Conservation (phyloP, 1,140 invertebrate species). For the Spodoptera litura region DNA sequence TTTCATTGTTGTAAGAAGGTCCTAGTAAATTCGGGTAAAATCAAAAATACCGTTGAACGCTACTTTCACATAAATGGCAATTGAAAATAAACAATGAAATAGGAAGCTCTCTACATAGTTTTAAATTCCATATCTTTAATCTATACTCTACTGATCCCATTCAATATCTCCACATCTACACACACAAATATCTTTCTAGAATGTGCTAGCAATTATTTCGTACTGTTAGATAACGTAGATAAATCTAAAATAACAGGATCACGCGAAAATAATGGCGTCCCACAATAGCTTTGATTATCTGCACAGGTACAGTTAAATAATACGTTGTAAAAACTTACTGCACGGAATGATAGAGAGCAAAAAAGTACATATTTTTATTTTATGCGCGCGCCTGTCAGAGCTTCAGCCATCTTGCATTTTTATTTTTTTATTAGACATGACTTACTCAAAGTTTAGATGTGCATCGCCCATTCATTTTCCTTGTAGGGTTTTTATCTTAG, state of each 20-base stretch:
- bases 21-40: background rate
- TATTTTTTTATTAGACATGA: slow-evolving; percentile 20
- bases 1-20: background rate
- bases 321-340: slow-evolving; percentile 29
- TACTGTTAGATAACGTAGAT: slow-evolving; percentile 44
- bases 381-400: background rate
- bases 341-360: background rate
- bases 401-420: slow-evolving; percentile 27
- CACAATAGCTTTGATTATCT: slow-evolving; percentile 48
- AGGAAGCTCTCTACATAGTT: no score
- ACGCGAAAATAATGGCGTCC: slow-evolving; percentile 18
- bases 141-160: slow-evolving; percentile 16
- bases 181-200: slow-evolving; percentile 20
- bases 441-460: background rate
- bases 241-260: slow-evolving; percentile 37
- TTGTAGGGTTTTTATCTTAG: background rate
- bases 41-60: background rate
- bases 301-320: slow-evolving; percentile 45
- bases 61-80: no score
- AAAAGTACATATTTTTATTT: slow-evolving; percentile 12
- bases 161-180: slow-evolving; percentile 33
- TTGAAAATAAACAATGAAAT: slow-evolving; percentile 4
- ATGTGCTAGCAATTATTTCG: slow-evolving; percentile 26
- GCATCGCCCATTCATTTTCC: background rate
- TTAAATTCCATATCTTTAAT: slow-evolving; percentile 5